Conservation (phyloP, 1,140 invertebrate species). For the Ceratina australensis region DNA sequence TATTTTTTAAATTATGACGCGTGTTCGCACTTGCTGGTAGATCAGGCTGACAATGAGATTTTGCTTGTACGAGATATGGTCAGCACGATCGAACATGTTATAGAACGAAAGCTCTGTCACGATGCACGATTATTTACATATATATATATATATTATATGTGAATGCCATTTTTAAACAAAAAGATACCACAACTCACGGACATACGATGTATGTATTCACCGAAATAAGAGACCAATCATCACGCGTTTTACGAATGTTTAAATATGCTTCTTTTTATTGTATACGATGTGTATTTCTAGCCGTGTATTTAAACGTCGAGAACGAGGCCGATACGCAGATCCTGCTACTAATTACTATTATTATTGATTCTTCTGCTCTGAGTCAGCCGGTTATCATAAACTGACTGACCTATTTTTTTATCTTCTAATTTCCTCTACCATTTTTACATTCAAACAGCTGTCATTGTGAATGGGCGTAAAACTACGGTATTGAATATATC, state of each 20-base stretch:
- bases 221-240: neutral
- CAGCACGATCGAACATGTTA: slow-evolving; percentile 55
- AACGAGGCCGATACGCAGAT: slow-evolving; percentile 28
- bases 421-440: slow-evolving; percentile 12
- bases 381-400: slow-evolving; percentile 5
- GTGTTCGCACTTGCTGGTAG: slow-evolving; percentile 38
- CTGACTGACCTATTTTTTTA: neutral
- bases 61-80: slow-evolving; percentile 48
- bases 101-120: slow-evolving; percentile 51
- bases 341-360: slow-evolving; percentile 2
- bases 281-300: slow-evolving; percentile 25
- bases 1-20: neutral
- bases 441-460: slow-evolving; percentile 3
- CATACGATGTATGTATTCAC: slow-evolving; percentile 17
- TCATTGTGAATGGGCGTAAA: slow-evolving; percentile 6
- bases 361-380: neutral
- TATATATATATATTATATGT: slow-evolving; percentile 56
- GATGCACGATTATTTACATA: slow-evolving; percentile 63
- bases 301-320: slow-evolving; percentile 10
- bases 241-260: slow-evolving; percentile 16
- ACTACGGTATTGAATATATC: neutral
- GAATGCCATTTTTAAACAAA: slow-evolving; percentile 52
- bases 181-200: slow-evolving; percentile 55
- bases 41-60: slow-evolving; percentile 38
- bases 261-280: slow-evolving; percentile 13